Evolutionary conservation across 2,888 invertebrate species (phyloP), one percentile per base, ranked within the genome.

Genomic region (Orthonychiurus folsomi): DNA sequence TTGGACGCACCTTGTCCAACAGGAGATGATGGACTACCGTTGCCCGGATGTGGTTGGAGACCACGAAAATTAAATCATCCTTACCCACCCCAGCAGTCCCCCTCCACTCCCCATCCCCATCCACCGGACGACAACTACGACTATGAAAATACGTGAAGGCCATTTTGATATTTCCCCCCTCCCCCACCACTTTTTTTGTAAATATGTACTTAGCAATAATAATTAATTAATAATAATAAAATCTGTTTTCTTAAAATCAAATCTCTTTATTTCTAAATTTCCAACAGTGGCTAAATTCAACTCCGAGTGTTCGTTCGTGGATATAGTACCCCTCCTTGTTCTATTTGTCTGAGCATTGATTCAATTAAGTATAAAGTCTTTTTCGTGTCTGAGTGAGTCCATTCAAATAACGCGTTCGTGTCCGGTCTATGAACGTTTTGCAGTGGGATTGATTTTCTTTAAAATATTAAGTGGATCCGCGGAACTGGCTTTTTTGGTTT

Each of bases 1-100:
- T 81, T 97, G 74, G 96, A 97, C 80, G 97, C 97, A 54, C 96
- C 96, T n/a, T 97, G 97, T 81, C 97, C 97, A 69, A 81, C 95
- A 63, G 97, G 94, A 63, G 86, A 88, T 59, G 95, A 97, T 79
- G 97, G 97, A 66, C 83, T 96, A 75, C 96, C 96, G 67, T 80
- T 97, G 75, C 92, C 94, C 60, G 95, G 94, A 74, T 97, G 96
- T 79, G 93, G 93, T 74, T 93, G 92, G 92, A 82, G 89, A 78
- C 88, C 90, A 28, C 9, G 60, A 47, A 59, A 59, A 24, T 55
- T 53, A 24, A 57, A 54, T 50, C 37, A 48, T 57, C 63, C 62
- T 47, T 56, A 56, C 60, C 63, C 60, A 56, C 62, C 65, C 58
- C 54, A 53, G 56, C 62, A 60, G 54, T 53, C 54, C 60, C 50